Evolutionary conservation across 2,113 vertebrate genomes (phyloP), one percentile per base, ranked within the genome.

Genomic region (Beaufortia kweichowensis): DNA sequence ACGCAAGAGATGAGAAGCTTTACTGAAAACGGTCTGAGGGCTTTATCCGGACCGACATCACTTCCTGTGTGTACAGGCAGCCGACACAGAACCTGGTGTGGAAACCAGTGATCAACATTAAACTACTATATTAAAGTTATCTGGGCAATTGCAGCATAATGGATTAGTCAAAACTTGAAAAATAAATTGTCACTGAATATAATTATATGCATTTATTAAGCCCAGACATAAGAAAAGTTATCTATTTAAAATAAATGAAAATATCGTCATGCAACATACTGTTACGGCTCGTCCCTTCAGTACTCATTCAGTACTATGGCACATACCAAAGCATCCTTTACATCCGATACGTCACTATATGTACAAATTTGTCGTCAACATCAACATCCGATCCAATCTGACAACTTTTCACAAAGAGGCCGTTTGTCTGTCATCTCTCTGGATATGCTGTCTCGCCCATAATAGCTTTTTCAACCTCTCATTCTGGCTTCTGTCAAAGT

Each of bases 1-100:
- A 53, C 29, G n/a, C 76, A 80, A 78, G 23, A 50, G 62, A 56
- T 77, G 74, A 78, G 75, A 84, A 84, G 76, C 74, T 82, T 26
- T 31, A 59, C 29, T 57, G 48, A 39, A 64, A 21, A 75, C 77
- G 29, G 59, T 71, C 65, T 85, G 66, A 11, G 46, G 82, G 79
- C 29, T 26, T 2, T 23, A 23, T 60, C 61, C 9, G 39, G 50
- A 15, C 19, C 46, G 39, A 59, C 66, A 85, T 82, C 81, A 66
- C 62, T 55, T 70, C 77, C 23, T 41, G 23, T 31, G 21, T 17
- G 10, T 19, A 71, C 21, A 33, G 60, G 29, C 50, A 11, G 35
- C 21, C 68, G 43, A 76, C 23, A 26, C 73, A 14, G 63, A 1
- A 0, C 14, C 62, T 64, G 63, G 14, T 28, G 6, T 8, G 6